A percentile compares a stretch with the other conserved stretches of the same genome.
These are phyloP conservation scores for Trematomus bernacchii DNA, from an alignment of 2,797 vertebrate genomes.

Conservation along the genomic window DNA sequence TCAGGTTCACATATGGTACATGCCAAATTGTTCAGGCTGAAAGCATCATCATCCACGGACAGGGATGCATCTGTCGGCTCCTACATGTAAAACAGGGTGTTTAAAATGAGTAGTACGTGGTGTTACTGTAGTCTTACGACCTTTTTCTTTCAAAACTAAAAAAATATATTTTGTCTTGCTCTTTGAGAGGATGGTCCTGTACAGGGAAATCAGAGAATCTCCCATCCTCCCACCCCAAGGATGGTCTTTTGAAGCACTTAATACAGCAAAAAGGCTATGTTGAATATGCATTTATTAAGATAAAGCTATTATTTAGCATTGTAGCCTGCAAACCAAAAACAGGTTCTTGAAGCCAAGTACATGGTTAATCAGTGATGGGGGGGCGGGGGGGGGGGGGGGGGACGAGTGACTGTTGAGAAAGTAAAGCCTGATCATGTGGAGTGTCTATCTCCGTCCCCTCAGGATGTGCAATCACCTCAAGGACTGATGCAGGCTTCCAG, in stretches of 20 bases:
- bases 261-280: conserved; percentile 63
- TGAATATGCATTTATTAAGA: conserved; percentile 76
- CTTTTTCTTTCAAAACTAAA: not conserved
- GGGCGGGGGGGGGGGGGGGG: too few species aligned
- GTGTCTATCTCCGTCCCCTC: conserved; percentile 47
- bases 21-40: conserved; percentile 41
- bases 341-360: conserved; percentile 64
- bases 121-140: conserved; percentile 69
- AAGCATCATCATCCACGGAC: conserved; percentile 20
- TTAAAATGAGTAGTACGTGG: conserved; percentile 44
- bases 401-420: conserved; percentile 44
- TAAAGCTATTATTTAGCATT: conserved; percentile 58
- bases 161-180: not conserved
- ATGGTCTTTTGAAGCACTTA: conserved; percentile 73
- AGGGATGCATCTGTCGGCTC: conserved; percentile 43
- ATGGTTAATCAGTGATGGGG: conserved; percentile 51
- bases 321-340: conserved; percentile 82
- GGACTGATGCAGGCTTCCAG: conserved; percentile 68
- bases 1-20: conserved; percentile 49
- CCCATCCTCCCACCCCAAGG: conserved; percentile 40
- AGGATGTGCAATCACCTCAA: conserved; percentile 79
- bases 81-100: conserved; percentile 69
- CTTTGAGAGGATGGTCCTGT: conserved; percentile 48
- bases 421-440: conserved; percentile 60
- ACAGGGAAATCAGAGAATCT: conserved; percentile 54